Base-by-base conservation (phyloP, 2,797 vertebrate genomes). In the Aldrovandia affinis region DNA sequence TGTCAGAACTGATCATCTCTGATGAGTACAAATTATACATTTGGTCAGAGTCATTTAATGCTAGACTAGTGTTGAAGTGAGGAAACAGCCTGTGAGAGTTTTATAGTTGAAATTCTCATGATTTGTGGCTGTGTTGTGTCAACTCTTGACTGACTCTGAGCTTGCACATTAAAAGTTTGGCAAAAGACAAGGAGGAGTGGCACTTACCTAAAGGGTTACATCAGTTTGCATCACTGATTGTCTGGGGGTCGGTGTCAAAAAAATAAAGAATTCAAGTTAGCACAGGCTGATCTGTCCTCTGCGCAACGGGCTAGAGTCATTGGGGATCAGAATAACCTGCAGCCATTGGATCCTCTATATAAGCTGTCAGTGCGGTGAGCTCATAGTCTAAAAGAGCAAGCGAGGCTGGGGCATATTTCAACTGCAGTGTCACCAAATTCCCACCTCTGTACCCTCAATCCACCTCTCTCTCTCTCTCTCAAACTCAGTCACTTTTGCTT, bases 401-500 rank as follows among this genome's bases (percentile, higher is more conserved):
- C 44, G 20, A 36, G 57, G 33, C 83, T 47, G 61, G 20, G 83
- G 78, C 77, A 80, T 80, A 68, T 70, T 59, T 84, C 83, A 28
- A 6, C 47, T 80, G 78, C 39, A 42, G 59, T 84, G 61, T 80
- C 83, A 84, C 78, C 57, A 78, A 78, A 84, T 84, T 80, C 83
- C 83, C 54, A 36, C 59, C 77, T 80, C 42, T 18, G 47, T 80
- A 52, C 78, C 73, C 77, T 83, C 83, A 78, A 59, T 83, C 75
- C 59, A 63, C 77, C 73, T 83, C 6, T 77, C 36, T 75, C 70
- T 73, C 68, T 73, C 14, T 73, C 68, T 39, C 68, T 73, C 73
- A 44, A 47, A 77, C 73, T 44, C 36, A n/a, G 9, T 47, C 25
- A 25, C 39, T 1, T 47, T 77, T 44, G 47, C 25, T 25, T n/a